Base-by-base conservation (phyloP, 2,888 invertebrate species). In the Mythimna pallens region DNA sequence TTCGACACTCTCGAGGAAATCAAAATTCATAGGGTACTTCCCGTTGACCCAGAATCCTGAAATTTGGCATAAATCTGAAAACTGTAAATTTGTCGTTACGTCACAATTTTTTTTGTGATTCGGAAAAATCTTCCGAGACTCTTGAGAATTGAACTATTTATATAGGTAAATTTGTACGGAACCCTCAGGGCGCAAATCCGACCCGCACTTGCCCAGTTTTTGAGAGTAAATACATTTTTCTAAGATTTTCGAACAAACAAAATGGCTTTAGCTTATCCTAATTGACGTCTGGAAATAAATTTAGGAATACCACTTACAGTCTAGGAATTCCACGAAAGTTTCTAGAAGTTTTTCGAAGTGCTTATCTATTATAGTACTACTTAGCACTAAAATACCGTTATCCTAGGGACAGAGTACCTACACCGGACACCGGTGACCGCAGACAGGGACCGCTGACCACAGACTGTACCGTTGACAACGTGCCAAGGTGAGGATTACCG, bases 401-500 rank as follows among this genome's bases (percentile, higher is more conserved):
- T 54, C 25, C 57, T 52, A 74, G 67, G 58, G 65, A 40, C 64
- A 43, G 57, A 47, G 57, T 14, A 55, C 47, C 47, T 47, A 47
- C 30, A 68, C 61, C 59, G 62, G 54, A 70, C 70, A 73, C 84
- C 67, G 65, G 65, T 20, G 65, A 83, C 80, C 80, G 61, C 80
- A 70, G 74, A 74, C 84, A 68, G 80, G 65, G 74, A 61, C 61
- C 83, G 50, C 65, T 80, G 68, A 68, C 80, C 80, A 59, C 80
- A 70, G 50, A 83, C 57, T 68, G 70, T 58, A 67, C 58, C 67
- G 84, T 83, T 81, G 80, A 83, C 84, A 81, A 52, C 70, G 70
- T 80, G 80, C 80, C 75, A 83, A 83, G 80, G 58, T 52, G 57
- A 52, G 83, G 67, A 80, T 83, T 83, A 83, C 67, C 10, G 43